phyloP scores from a whole-genome alignment of 92 coral and sea anemone genomes.

The Phenganax subtilis region DNA sequence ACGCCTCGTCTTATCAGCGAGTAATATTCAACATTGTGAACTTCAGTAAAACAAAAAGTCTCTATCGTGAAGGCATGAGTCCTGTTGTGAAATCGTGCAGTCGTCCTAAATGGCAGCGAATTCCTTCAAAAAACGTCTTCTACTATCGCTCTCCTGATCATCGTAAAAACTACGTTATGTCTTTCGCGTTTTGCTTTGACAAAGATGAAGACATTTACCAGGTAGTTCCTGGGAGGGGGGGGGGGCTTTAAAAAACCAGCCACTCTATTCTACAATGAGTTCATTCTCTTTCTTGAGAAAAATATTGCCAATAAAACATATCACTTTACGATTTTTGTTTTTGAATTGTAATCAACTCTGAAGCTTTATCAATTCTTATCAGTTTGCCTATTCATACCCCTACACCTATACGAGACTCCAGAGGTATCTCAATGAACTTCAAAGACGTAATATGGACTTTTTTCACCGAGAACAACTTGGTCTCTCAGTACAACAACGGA shows the following conservation, averaged over 20 bases:
- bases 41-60: conserved; percentile 96
- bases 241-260: too few species aligned
- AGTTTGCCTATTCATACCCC: conserved; percentile 95
- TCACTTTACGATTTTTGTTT: too few species aligned
- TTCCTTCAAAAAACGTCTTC: conserved; percentile 92
- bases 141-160: conserved; percentile 99
- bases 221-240: too few species aligned
- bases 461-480: conserved; percentile 74
- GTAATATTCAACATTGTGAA: conserved; percentile 91
- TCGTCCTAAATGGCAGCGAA: conserved; percentile 97
- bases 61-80: conserved; percentile 97
- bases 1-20: conserved; percentile 84
- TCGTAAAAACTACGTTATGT: conserved; percentile 91
- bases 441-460: conserved; percentile 57
- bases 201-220: conserved; percentile 83
- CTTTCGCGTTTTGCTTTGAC: conserved; percentile 96
- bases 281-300: too few species aligned
- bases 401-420: conserved; percentile 92
- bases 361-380: too few species aligned
- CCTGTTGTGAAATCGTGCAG: conserved; percentile 92
- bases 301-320: too few species aligned
- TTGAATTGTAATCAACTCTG: too few species aligned
- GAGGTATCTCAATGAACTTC: conserved; percentile 72
- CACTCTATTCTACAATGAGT: too few species aligned
- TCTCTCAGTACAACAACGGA: conserved; percentile 82